A percentile compares a stretch with the other conserved stretches of the same genome.
Conservation (phyloP, 2,888 invertebrate species). For the Ernsta delagoae region DNA sequence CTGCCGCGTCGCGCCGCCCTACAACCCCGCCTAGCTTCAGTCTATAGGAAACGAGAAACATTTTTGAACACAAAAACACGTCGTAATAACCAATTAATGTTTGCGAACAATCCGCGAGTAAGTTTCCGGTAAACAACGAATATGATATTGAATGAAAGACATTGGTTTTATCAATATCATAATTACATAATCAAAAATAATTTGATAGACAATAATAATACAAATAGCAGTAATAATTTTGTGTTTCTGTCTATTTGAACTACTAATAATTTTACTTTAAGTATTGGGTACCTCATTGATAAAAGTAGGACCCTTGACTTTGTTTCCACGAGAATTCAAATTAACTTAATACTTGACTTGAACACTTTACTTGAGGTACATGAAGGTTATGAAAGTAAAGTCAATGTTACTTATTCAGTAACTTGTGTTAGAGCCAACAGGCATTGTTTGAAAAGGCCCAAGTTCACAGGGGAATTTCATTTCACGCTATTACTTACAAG, state of each 20-base stretch:
- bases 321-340: no score
- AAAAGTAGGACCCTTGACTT: no score
- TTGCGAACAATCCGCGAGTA: conserved; percentile 54
- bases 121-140: conserved; percentile 28
- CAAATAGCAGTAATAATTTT: no score
- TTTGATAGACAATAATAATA: neutral
- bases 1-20: conserved; percentile 76
- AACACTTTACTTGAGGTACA: neutral
- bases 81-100: conserved; percentile 58
- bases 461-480: conserved; percentile 11
- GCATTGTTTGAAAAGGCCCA: conserved; percentile 9
- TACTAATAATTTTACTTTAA: no score
- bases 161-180: conserved; percentile 1
- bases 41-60: conserved; percentile 64
- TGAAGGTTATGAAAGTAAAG: neutral
- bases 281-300: no score
- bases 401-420: conserved; percentile 7
- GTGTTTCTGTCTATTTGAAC: neutral
- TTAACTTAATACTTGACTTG: no score
- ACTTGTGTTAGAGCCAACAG: conserved; percentile 10
- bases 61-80: conserved; percentile 59
- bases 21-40: conserved; percentile 73
- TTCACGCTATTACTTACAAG: conserved; percentile 11
- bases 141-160: conserved; percentile 17
- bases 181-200: neutral